phyloP scores from a whole-genome alignment of 2,113 vertebrate genomes.

The Campylomormyrus numenius region DNA sequence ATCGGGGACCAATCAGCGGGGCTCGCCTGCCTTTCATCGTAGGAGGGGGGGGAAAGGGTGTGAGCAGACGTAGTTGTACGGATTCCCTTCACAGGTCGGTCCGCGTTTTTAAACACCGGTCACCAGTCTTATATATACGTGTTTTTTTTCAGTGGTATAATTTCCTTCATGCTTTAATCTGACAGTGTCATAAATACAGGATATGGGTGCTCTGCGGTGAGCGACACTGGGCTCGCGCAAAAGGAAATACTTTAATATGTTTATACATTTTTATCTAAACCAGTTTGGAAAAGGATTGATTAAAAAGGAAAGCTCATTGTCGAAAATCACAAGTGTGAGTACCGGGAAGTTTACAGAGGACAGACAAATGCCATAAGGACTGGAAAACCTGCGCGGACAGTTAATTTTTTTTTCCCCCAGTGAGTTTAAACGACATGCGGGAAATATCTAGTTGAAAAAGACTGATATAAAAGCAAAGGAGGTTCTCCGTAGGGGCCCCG shows the following conservation, averaged over 20 bases:
- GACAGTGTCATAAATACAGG: background rate
- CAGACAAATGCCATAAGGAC: background rate
- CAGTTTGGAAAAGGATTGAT: background rate
- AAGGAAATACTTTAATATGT: conserved; percentile 5
- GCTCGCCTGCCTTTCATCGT: background rate
- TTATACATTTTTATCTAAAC: background rate
- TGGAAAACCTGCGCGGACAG: background rate
- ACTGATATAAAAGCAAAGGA: background rate
- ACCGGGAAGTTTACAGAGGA: background rate
- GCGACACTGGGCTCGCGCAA: background rate
- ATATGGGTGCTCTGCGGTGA: background rate
- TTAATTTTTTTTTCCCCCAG: background rate
- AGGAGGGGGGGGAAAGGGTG: background rate
- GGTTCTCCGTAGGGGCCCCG: background rate
- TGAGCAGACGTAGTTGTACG: background rate
- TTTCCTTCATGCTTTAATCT: background rate
- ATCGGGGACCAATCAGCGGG: conserved; percentile 1
- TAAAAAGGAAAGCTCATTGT: background rate
- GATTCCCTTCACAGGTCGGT: background rate
- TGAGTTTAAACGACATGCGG: background rate
- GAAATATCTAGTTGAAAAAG: background rate
- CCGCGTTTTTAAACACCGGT: background rate
- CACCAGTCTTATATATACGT: background rate
- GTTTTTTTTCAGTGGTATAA: background rate
- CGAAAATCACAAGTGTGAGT: background rate